Percentiles rank a stretch among this genome's conserved stretches.
Evolutionary conservation across 2,113 vertebrate species (phyloP).

Genomic region (Pogona vitticeps): DNA sequence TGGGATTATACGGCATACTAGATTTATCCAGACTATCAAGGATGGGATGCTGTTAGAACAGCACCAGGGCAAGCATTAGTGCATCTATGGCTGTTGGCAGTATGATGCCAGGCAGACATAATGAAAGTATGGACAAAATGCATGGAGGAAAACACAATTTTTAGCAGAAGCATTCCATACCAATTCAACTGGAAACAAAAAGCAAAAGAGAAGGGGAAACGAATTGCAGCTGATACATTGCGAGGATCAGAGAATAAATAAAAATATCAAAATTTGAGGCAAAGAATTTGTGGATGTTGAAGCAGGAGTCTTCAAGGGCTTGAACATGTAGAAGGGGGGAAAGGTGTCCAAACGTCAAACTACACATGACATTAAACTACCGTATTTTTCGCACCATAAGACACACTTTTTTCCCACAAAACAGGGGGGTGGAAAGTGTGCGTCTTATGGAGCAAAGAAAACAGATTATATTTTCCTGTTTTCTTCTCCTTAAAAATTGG

Average conservation of each 20-base stretch:
- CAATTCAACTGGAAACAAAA: background rate
- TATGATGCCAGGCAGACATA: background rate
- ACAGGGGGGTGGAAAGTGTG: too few relatives aligned
- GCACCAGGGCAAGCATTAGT: background rate
- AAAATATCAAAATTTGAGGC: background rate
- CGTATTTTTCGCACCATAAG: too few relatives aligned
- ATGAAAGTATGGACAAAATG: background rate
- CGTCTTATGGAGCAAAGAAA: too few relatives aligned
- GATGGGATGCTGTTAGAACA: background rate
- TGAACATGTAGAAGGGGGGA: background rate
- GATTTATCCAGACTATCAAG: background rate
- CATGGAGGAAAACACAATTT: background rate
- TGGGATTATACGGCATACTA: background rate
- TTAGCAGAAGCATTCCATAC: background rate
- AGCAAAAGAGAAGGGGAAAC: background rate
- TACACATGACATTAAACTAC: too few relatives aligned
- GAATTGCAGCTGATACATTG: background rate
- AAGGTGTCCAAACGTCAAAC: too few relatives aligned
- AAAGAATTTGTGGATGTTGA: background rate
- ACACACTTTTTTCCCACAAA: too few relatives aligned
- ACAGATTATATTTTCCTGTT: too few relatives aligned
- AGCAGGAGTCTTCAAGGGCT: too few relatives aligned
- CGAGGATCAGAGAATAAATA: background rate
- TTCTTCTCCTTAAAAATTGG: too few relatives aligned
- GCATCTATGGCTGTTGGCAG: background rate